Evolutionary conservation across 2,888 invertebrate genomes (phyloP).

Genomic region (Emmelina monodactyla): DNA sequence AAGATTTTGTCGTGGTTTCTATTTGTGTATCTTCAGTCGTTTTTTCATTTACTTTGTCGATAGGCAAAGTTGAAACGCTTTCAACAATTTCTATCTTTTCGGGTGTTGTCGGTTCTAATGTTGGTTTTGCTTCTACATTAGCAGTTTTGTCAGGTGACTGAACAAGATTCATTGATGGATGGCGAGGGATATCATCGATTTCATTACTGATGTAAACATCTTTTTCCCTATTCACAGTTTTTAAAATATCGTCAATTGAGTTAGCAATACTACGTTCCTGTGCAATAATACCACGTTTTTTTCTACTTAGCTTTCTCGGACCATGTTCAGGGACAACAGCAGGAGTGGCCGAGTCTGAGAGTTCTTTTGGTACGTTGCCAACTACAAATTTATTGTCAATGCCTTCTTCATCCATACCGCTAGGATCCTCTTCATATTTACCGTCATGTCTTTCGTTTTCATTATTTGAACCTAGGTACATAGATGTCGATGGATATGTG

Average conservation of each 20-base stretch:
- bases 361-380: conserved; percentile 70
- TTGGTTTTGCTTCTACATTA: conserved; percentile 18
- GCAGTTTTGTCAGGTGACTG: conserved; percentile 25
- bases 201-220: conserved; percentile 55
- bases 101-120: conserved; percentile 18
- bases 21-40: conserved; percentile 31
- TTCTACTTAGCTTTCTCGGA: conserved; percentile 55
- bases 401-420: conserved; percentile 24
- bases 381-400: conserved; percentile 69
- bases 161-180: conserved; percentile 26
- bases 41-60: conserved; percentile 27
- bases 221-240: conserved; percentile 39
- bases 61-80: conserved; percentile 47
- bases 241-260: conserved; percentile 47
- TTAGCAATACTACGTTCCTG: conserved; percentile 36
- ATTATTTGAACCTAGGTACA: conserved; percentile 53
- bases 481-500: conserved; percentile 51
- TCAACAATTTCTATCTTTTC: conserved; percentile 34
- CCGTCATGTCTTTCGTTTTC: conserved; percentile 39
- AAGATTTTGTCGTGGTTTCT: conserved; percentile 41
- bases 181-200: conserved; percentile 39
- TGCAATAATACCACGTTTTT: conserved; percentile 22
- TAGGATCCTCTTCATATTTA: conserved; percentile 32
- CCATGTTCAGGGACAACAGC: conserved; percentile 72
- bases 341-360: conserved; percentile 59